These are phyloP conservation scores for Pipra filicauda DNA, from an alignment of 2,113 vertebrate species.

Conservation along the genomic window DNA sequence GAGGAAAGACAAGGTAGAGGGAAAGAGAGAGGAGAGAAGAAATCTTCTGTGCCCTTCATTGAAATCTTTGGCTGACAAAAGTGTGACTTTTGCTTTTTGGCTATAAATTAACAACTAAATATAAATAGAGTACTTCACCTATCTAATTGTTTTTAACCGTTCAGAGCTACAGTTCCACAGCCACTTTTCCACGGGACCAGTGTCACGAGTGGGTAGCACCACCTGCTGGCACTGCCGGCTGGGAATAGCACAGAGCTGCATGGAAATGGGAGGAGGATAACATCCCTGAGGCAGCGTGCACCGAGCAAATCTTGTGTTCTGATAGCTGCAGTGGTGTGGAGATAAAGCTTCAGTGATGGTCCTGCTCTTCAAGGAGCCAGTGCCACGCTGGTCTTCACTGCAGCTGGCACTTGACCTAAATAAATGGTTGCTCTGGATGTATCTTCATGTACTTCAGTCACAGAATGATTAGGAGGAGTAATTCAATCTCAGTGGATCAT, in stretches of 20 bases:
- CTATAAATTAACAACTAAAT: neutral
- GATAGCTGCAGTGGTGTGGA: neutral
- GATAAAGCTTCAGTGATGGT: neutral
- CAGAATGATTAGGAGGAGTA: neutral
- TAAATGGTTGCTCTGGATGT: neutral
- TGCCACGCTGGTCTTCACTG: neutral
- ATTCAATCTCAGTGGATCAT: neutral
- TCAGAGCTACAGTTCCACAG: neutral
- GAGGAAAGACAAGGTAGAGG: neutral
- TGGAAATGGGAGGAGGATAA: accelerated
- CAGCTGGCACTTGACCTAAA: neutral
- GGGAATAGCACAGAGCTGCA: accelerated
- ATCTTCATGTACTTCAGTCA: neutral
- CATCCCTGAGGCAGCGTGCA: neutral
- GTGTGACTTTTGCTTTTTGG: too few relatives aligned
- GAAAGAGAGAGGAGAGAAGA: neutral
- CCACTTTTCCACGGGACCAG: neutral
- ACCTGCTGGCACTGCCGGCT: neutral
- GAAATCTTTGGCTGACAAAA: neutral
- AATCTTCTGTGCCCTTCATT: neutral
- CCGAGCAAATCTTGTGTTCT: accelerated
- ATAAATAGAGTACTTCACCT: neutral
- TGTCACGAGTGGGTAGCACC: neutral
- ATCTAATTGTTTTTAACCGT: accelerated
- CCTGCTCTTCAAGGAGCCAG: neutral